A percentile compares a stretch with the other conserved stretches of the same genome.
Evolutionary conservation across 2,888 invertebrate species (phyloP).

Genomic region (Nectonema munidae): DNA sequence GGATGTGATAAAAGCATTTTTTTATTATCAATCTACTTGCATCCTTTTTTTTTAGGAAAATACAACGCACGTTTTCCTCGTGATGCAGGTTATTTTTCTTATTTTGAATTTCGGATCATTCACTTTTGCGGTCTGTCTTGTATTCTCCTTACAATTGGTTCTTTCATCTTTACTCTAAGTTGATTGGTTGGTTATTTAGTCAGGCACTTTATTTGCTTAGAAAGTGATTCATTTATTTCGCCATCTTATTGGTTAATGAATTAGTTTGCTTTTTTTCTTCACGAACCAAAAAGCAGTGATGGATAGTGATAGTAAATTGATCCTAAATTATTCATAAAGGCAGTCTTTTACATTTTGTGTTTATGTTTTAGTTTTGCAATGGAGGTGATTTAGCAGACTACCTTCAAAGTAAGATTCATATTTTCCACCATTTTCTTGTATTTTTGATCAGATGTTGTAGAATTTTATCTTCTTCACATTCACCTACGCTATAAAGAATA

Average conservation of each 20-base stretch:
- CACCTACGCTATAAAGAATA: background rate
- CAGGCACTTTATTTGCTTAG: no score
- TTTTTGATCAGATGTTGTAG: background rate
- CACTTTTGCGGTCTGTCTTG: no score
- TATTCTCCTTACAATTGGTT: no score
- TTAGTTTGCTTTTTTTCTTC: no score
- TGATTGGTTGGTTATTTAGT: no score
- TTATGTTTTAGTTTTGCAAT: constrained; percentile 55
- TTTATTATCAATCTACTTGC: no score
- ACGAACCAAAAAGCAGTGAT: no score
- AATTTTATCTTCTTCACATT: background rate
- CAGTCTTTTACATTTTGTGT: constrained; percentile 19
- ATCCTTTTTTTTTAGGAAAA: constrained; percentile 37
- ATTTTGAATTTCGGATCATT: background rate
- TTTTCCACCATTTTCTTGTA: background rate
- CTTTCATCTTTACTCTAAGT: no score
- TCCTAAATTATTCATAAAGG: no score
- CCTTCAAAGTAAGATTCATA: constrained; percentile 33
- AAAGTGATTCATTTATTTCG: no score
- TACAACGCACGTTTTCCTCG: constrained; percentile 62
- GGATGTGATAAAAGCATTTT: constrained; percentile 1
- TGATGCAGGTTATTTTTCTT: constrained; percentile 55
- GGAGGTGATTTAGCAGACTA: constrained; percentile 95
- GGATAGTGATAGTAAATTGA: no score
- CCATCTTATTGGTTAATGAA: no score